These are phyloP conservation scores for Pavo muticus DNA, from an alignment of 2,113 vertebrate species.

Conservation along the genomic window DNA sequence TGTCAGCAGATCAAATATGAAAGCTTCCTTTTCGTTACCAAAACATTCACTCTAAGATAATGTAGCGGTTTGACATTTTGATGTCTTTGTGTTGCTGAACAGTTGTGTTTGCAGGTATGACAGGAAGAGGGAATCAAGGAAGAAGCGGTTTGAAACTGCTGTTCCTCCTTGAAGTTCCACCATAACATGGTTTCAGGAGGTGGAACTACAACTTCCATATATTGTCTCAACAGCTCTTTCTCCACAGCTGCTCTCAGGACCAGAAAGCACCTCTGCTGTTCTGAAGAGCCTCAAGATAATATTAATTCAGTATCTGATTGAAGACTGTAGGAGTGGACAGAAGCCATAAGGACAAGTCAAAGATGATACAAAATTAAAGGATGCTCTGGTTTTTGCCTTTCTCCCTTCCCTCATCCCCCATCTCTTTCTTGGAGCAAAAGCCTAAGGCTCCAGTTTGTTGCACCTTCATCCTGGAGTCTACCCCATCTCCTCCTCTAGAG, in stretches of 20 bases:
- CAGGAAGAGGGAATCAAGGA: background rate
- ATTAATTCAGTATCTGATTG: background rate
- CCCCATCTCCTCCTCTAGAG: background rate
- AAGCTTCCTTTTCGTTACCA: background rate
- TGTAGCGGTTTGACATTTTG: background rate
- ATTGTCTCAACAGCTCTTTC: background rate
- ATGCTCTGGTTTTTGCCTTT: background rate
- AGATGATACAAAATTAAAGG: background rate
- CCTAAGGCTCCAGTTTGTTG: background rate
- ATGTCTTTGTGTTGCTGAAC: background rate
- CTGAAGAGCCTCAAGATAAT: background rate
- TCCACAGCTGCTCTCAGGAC: background rate
- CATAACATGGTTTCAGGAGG: background rate
- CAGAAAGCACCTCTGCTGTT: background rate
- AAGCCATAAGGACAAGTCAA: background rate
- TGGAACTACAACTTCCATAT: background rate
- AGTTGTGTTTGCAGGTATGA: background rate
- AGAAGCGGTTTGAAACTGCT: background rate
- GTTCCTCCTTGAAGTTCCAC: constrained; percentile 11
- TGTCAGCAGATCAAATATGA: background rate
- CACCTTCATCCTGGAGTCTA: fast-evolving
- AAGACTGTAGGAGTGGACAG: background rate
- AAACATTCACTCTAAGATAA: background rate
- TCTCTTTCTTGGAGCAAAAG: background rate
- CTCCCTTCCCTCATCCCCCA: too few species aligned